These are phyloP conservation scores for Thymelicus sylvestris DNA, from an alignment of 2,888 invertebrate species.

Conservation along the genomic window DNA sequence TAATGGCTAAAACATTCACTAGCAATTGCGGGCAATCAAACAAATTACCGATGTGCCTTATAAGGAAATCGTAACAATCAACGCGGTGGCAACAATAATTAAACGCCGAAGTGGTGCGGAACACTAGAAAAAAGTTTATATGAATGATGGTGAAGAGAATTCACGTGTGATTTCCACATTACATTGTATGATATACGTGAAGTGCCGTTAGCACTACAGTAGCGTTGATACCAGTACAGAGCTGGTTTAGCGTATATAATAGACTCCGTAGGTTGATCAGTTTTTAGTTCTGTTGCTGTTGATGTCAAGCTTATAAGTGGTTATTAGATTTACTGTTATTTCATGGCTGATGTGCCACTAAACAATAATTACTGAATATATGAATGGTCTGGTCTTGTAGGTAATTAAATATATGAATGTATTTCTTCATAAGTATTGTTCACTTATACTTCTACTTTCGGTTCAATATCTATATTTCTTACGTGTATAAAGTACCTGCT, in stretches of 20 bases:
- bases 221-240: conserved; percentile 18
- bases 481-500: too few relatives aligned
- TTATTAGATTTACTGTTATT: conserved; percentile 24
- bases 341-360: too few relatives aligned
- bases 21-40: conserved; percentile 76
- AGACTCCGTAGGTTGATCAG: conserved; percentile 16
- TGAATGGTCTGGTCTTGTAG: too few relatives aligned
- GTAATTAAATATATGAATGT: too few relatives aligned
- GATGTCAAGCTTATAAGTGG: conserved; percentile 20
- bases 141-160: conserved; percentile 38
- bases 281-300: conserved; percentile 28
- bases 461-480: too few relatives aligned
- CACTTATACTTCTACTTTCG: too few relatives aligned
- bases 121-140: conserved; percentile 48
- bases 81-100: conserved; percentile 71
- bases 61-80: conserved; percentile 76
- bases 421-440: too few relatives aligned
- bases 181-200: conserved; percentile 35
- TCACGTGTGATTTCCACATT: conserved; percentile 44
- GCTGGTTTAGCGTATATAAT: conserved; percentile 30
- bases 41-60: conserved; percentile 74
- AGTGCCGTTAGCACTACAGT: conserved; percentile 32
- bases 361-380: too few relatives aligned
- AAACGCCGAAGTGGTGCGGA: conserved; percentile 73
- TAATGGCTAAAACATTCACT: conserved; percentile 75